Percentiles rank a stretch among this genome's conserved stretches.
These are phyloP conservation scores for Tenodera sinensis DNA, from an alignment of 2,888 invertebrate species.

Conservation along the genomic window DNA sequence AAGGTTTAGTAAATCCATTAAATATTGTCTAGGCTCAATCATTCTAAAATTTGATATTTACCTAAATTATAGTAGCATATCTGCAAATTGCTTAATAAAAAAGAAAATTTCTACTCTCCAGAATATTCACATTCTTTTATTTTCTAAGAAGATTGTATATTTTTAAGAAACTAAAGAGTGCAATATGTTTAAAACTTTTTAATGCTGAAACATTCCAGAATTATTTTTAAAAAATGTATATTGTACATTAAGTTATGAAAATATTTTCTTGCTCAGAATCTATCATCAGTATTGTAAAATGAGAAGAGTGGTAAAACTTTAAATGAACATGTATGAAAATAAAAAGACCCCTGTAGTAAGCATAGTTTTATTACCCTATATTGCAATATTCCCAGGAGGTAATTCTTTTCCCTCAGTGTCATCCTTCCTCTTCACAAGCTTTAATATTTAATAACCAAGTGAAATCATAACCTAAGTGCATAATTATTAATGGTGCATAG, in stretches of 20 bases:
- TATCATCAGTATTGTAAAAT: background rate
- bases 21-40: background rate
- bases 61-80: background rate
- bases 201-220: background rate
- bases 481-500: too few relatives aligned
- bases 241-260: background rate
- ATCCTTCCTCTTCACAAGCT: too few relatives aligned
- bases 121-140: background rate
- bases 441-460: too few relatives aligned
- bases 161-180: background rate
- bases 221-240: background rate
- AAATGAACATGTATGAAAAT: background rate
- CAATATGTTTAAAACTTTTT: background rate
- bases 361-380: background rate
- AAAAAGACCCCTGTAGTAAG: background rate
- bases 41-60: background rate
- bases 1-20: background rate
- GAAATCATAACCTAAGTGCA: too few relatives aligned
- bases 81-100: background rate
- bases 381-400: too few relatives aligned
- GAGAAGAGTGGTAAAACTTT: background rate
- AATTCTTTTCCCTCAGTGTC: too few relatives aligned
- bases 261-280: background rate
- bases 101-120: background rate
- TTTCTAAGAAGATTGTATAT: background rate